These are phyloP conservation scores for Argopecten irradians DNA, from an alignment of 1,140 invertebrate species.

Conservation along the genomic window DNA sequence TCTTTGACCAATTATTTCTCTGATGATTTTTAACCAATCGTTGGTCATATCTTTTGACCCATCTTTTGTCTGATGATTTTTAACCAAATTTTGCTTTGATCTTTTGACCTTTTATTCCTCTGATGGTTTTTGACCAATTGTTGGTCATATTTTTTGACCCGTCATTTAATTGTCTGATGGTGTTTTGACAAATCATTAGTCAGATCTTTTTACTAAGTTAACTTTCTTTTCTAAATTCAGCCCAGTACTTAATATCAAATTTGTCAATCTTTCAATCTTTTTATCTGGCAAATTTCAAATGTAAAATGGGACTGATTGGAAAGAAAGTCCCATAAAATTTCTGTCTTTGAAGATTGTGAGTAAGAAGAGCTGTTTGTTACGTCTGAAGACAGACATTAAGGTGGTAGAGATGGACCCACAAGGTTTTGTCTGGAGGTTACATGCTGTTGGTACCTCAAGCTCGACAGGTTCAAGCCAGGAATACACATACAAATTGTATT, in stretches of 20 bases:
- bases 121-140: not conserved
- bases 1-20: not conserved
- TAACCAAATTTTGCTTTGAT: not conserved
- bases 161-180: not conserved
- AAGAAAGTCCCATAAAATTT: not conserved
- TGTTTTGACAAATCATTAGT: not conserved
- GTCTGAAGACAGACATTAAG: not conserved
- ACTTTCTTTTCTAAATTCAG: not conserved
- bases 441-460: conserved; percentile 14
- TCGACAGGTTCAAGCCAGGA: conserved; percentile 6
- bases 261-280: not conserved
- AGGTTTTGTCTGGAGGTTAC: not conserved
- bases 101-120: not conserved
- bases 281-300: not conserved
- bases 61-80: not conserved
- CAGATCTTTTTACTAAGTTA: not conserved
- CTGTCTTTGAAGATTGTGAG: not conserved
- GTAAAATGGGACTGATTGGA: not conserved
- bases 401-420: conserved; percentile 14
- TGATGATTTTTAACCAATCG: not conserved
- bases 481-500: conserved; percentile 23
- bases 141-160: not conserved
- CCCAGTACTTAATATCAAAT: not conserved
- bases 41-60: not conserved
- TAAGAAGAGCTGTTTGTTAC: not conserved